Evolutionary conservation across 2,113 vertebrate species (phyloP), one percentile per base, ranked within the genome.

Genomic region (Puffinus mauretanicus): DNA sequence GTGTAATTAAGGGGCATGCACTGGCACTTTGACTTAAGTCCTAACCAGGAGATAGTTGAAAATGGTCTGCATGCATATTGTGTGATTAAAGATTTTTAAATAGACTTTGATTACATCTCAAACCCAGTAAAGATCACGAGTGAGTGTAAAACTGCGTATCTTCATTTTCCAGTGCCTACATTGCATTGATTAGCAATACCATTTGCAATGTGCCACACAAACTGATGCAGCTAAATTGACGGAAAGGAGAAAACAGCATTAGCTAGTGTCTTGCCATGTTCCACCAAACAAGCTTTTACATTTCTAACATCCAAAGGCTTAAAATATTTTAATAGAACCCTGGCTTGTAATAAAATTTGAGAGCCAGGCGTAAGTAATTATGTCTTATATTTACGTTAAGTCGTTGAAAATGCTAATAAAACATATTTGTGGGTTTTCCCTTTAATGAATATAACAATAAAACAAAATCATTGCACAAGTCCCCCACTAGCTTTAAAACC

Each of bases 401-500:
- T 88, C 55, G 26, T 90, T 70, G 36, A 87, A 97, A 96, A 97
- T 93, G 55, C 76, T 95, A 96, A 79, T 94, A 89, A 96, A 97
- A 94, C 38, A 26, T 79, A 92, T 96, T 92, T 96, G 81, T 92
- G 76, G 79, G 25, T 18, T 96, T 97, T 96, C 78, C 30, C 73
- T 96, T 82, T 90, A 93, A 91, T 92, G 70, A 94, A 81, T 30
- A 17, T 46, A 66, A 75, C 69, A 93, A 90, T 96, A 96, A 96
- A 97, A 42, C 84, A 95, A 88, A 86, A 94, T 97, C 79, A 88
- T 86, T 86, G 44, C 24, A 12, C 20, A 58, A 80, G 75, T 76
- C 65, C 34, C 86, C 26, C 52, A 54, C 51, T 91, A 95, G 84
- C 70, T 86, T 93, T 91, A 87, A 94, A 93, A 92, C 40, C 40